Evolutionary conservation across 2,797 vertebrate genomes (phyloP).

Genomic region (Stomatorhinus walkeri): DNA sequence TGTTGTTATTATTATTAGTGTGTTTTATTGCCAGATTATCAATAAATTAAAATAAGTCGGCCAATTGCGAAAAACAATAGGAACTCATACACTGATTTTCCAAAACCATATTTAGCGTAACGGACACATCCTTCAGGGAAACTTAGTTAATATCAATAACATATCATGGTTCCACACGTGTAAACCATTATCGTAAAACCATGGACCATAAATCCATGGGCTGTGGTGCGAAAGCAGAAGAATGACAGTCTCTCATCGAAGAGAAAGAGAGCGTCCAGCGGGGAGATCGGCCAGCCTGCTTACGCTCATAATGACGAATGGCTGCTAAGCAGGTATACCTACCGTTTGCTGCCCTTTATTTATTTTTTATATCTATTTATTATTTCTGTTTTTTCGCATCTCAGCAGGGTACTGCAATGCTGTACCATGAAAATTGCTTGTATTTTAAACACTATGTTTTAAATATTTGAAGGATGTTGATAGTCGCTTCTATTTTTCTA

Average conservation of each 20-base stretch:
- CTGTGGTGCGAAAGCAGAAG: too few relatives aligned
- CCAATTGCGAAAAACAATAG: background rate
- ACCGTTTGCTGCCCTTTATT: background rate
- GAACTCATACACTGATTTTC: background rate
- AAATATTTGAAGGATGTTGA: background rate
- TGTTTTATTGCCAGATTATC: background rate
- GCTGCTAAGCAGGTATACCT: too few relatives aligned
- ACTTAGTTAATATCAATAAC: background rate
- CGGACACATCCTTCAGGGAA: background rate
- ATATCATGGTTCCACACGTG: background rate
- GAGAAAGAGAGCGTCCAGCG: background rate
- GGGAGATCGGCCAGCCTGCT: background rate
- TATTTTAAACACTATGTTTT: background rate
- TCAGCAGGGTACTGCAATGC: background rate
- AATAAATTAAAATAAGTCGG: background rate
- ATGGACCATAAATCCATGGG: background rate
- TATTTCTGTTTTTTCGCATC: background rate
- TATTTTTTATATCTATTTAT: background rate
- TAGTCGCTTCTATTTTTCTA: background rate
- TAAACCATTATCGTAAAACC: background rate
- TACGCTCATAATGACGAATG: too few relatives aligned
- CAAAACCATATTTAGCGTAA: background rate
- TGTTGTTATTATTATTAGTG: background rate
- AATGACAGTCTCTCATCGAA: background rate
- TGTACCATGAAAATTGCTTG: background rate